Percentiles rank a stretch among this genome's conserved stretches.
These are phyloP conservation scores for Epizoanthus illoricatus DNA, from an alignment of 92 coral and sea anemone genomes.

Conservation along the genomic window DNA sequence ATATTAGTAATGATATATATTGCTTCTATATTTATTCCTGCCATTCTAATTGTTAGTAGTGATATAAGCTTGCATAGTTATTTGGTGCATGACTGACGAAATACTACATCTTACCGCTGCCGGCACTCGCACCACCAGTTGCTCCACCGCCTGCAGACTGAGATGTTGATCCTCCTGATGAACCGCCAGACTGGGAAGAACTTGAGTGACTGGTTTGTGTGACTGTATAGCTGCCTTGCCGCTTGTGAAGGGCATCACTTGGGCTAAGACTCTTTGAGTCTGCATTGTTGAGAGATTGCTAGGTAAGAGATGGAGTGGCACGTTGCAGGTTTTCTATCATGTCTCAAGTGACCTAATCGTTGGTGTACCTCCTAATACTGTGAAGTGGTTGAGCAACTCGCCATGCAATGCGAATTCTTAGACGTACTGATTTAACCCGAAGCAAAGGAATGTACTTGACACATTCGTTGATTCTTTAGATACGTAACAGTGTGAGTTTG, in stretches of 20 bases:
- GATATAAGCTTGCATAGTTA: too few relatives aligned
- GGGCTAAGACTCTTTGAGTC: constrained; percentile 23
- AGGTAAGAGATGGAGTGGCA: background rate
- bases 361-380: too few relatives aligned
- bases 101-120: constrained; percentile 27
- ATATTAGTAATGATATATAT: too few relatives aligned
- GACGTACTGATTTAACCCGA: too few relatives aligned
- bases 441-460: too few relatives aligned
- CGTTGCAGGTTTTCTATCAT: background rate
- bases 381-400: too few relatives aligned
- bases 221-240: constrained; percentile 15
- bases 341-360: background rate
- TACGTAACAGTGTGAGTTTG: too few relatives aligned
- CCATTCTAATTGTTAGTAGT: too few relatives aligned
- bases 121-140: constrained; percentile 6
- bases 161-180: constrained; percentile 7
- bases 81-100: constrained; percentile 28
- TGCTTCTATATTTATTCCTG: too few relatives aligned
- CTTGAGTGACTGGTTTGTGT: constrained; percentile 32
- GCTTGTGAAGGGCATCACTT: constrained; percentile 26
- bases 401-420: too few relatives aligned
- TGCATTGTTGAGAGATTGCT: constrained; percentile 29
- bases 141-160: constrained; percentile 32
- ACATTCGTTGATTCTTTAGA: too few relatives aligned
- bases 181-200: constrained; percentile 7